Evolutionary conservation across 2,113 vertebrate species (phyloP).

Genomic region (Collichthys lucidus): DNA sequence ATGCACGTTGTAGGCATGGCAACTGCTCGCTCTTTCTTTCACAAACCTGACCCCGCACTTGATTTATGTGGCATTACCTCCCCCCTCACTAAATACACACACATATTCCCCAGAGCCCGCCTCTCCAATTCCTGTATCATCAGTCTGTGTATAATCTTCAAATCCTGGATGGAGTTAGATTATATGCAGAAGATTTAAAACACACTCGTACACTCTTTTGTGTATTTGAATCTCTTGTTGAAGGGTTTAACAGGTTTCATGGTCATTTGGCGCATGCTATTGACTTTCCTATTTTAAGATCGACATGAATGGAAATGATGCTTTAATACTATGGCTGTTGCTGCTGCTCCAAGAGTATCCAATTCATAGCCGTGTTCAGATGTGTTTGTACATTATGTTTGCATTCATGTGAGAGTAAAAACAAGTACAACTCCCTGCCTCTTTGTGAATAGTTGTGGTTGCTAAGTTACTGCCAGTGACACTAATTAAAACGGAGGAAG

Average conservation of each 20-base stretch:
- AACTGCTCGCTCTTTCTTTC: slow-evolving; percentile 48
- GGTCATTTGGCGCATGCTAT: not conserved
- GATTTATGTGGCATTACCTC: slow-evolving; percentile 30
- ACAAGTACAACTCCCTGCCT: slow-evolving; percentile 6
- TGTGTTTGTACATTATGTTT: not conserved
- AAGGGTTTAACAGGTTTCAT: not conserved
- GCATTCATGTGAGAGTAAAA: not conserved
- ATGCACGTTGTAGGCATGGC: slow-evolving; percentile 71
- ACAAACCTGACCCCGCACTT: slow-evolving; percentile 36
- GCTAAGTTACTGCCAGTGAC: slow-evolving; percentile 28
- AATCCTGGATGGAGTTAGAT: slow-evolving; percentile 24
- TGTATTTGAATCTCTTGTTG: not conserved
- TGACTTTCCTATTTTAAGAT: slow-evolving; percentile 2
- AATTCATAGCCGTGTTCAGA: not conserved
- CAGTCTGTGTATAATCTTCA: slow-evolving; percentile 9
- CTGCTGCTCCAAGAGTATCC: not conserved
- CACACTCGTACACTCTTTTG: not conserved
- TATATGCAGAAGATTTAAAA: not conserved
- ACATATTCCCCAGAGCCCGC: not conserved
- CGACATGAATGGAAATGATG: not conserved
- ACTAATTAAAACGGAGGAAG: slow-evolving; percentile 31
- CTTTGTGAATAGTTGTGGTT: slow-evolving; percentile 35
- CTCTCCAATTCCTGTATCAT: not conserved
- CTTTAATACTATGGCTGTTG: not conserved
- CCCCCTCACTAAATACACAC: not conserved